Conservation (phyloP, 2,113 vertebrate genomes). For the Variabilichromis moorii region DNA sequence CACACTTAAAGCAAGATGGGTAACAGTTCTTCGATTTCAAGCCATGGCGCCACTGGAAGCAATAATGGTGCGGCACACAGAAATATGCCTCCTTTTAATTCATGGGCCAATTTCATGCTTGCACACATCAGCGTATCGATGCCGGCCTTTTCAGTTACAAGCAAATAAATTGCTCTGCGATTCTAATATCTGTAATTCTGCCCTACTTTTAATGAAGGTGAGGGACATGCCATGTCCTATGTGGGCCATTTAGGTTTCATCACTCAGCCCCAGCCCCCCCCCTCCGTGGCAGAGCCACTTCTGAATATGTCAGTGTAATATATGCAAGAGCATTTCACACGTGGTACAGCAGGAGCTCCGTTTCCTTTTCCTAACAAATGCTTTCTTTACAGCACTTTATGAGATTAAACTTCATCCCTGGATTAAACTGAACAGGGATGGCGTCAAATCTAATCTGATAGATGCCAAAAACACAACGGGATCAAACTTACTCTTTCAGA, state of each 20-base stretch:
- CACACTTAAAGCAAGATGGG: neutral
- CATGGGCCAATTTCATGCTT: constrained; percentile 44
- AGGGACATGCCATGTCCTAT: neutral
- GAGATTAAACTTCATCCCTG: neutral
- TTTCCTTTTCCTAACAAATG: neutral
- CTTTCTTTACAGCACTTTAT: neutral
- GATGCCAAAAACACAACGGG: neutral
- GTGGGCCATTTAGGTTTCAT: constrained; percentile 5
- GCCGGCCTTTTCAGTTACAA: neutral
- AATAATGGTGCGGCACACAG: neutral
- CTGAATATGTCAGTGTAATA: neutral
- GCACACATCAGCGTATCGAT: constrained; percentile 9
- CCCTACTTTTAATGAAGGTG: constrained; percentile 9
- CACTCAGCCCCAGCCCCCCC: neutral
- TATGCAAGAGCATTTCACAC: neutral
- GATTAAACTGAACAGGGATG: neutral
- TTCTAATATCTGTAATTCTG: constrained; percentile 1
- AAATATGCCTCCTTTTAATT: constrained; percentile 32
- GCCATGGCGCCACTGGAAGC: constrained; percentile 30
- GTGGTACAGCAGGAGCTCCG: neutral
- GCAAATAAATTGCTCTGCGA: constrained; percentile 18
- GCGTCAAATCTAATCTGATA: neutral
- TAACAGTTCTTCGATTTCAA: constrained; percentile 17
- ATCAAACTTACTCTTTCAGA: neutral
- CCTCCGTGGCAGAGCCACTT: neutral